phyloP scores from a whole-genome alignment of 2,797 vertebrate genomes.

The Furcifer pardalis region DNA sequence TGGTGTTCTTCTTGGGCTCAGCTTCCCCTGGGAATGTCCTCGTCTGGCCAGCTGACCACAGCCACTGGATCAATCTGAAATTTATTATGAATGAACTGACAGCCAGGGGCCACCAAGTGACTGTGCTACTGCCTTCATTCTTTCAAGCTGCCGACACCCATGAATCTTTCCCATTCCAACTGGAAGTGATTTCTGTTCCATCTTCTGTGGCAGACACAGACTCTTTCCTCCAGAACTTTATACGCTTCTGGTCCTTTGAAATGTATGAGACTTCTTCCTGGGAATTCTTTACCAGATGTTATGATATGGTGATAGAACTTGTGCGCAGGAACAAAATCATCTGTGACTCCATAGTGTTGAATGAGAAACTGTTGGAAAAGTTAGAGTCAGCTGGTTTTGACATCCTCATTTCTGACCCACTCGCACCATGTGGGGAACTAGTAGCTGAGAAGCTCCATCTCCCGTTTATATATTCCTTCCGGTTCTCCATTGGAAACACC shows the following conservation, averaged over 20 bases:
- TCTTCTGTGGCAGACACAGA: slow-evolving; percentile 19
- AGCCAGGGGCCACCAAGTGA: slow-evolving; percentile 71
- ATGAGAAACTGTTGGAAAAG: slow-evolving; percentile 74
- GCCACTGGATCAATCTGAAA: slow-evolving; percentile 82
- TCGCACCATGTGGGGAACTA: slow-evolving; percentile 74
- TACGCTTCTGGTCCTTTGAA: slow-evolving; percentile 70
- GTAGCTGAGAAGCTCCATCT: slow-evolving; percentile 74
- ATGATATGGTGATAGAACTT: fast-evolving
- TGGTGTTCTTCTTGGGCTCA: slow-evolving; percentile 45
- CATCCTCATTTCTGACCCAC: slow-evolving; percentile 79
- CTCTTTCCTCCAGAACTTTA: slow-evolving; percentile 17
- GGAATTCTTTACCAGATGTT: not conserved
- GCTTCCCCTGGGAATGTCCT: slow-evolving; percentile 64
- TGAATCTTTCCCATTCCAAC: slow-evolving; percentile 57
- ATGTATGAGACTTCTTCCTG: slow-evolving; percentile 45
- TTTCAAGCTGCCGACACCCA: slow-evolving; percentile 46
- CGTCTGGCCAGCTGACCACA: slow-evolving; percentile 78
- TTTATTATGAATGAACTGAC: slow-evolving; percentile 71
- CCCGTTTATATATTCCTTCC: slow-evolving; percentile 74
- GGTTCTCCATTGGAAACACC: slow-evolving; percentile 69
- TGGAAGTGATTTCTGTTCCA: slow-evolving; percentile 64
- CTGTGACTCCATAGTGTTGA: slow-evolving; percentile 74
- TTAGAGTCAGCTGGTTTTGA: slow-evolving; percentile 74
- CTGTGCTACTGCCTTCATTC: slow-evolving; percentile 57
- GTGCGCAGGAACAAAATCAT: fast-evolving